Conservation (phyloP, 2,113 vertebrate genomes). For the Spea bombifrons region DNA sequence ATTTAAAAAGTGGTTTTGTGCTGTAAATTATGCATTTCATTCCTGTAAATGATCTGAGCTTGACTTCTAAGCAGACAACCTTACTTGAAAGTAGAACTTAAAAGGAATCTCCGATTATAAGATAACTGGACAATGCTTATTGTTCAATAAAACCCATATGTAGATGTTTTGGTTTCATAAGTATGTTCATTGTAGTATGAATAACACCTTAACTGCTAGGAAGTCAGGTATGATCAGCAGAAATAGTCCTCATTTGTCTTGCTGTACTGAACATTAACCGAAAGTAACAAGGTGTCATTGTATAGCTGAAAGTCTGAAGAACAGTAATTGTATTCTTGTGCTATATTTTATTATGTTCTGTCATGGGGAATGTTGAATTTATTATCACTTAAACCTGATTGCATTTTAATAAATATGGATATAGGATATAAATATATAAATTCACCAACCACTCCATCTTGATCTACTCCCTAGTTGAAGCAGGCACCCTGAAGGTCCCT, state of each 20-base stretch:
- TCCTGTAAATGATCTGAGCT: no score
- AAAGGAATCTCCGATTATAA: background rate
- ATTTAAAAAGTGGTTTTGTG: no score
- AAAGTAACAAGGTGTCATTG: background rate
- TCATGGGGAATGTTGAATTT: no score
- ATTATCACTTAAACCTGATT: no score
- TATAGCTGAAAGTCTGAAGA: background rate
- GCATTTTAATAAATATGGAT: no score
- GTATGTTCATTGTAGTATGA: background rate
- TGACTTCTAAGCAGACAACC: no score
- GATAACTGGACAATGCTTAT: background rate
- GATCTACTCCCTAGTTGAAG: no score
- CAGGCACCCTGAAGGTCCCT: no score
- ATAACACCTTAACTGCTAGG: background rate
- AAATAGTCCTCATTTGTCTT: background rate
- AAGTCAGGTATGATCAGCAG: background rate
- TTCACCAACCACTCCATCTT: no score
- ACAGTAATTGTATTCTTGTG: background rate
- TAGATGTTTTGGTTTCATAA: background rate
- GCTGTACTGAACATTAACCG: background rate
- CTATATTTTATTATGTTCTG: background rate
- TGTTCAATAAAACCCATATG: background rate
- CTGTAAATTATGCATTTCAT: no score
- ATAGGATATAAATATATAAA: no score
- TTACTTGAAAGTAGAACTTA: background rate